Percentiles rank a stretch among this genome's conserved stretches.
Conservation (phyloP, 2,797 vertebrate species). For the Xerus rutilus region DNA sequence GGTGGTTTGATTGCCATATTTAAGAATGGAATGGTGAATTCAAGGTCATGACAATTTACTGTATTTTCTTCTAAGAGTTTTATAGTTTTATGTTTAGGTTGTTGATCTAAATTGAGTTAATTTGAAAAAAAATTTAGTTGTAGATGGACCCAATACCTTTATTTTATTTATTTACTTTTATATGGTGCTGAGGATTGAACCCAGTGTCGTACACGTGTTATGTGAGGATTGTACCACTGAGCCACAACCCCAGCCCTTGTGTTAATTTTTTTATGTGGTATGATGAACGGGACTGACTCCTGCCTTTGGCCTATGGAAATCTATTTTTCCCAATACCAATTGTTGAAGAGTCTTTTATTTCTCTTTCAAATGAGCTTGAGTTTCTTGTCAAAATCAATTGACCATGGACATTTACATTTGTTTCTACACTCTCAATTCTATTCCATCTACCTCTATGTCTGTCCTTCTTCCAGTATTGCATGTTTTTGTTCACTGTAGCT, state of each 20-base stretch:
- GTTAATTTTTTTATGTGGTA: neutral
- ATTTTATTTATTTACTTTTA: no score
- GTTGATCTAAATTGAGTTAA: neutral
- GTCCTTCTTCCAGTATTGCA: neutral
- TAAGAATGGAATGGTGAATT: neutral
- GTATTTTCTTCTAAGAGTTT: neutral
- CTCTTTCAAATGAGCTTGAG: neutral
- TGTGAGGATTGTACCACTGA: no score
- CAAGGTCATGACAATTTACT: neutral
- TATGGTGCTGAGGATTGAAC: no score
- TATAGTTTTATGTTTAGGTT: constrained; percentile 1
- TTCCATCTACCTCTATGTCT: neutral
- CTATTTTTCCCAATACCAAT: neutral
- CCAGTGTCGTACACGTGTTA: no score
- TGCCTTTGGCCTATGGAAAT: neutral
- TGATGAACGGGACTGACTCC: neutral
- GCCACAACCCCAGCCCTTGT: no score
- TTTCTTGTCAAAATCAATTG: neutral
- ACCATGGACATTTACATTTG: neutral
- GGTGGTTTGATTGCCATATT: neutral
- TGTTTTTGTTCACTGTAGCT: neutral
- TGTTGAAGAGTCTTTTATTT: neutral
- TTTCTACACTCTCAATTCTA: constrained; percentile 21
- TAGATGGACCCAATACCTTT: no score
- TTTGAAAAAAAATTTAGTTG: no score